phyloP scores from a whole-genome alignment of 2,888 invertebrate genomes.

The Drosophila mercatorum region DNA sequence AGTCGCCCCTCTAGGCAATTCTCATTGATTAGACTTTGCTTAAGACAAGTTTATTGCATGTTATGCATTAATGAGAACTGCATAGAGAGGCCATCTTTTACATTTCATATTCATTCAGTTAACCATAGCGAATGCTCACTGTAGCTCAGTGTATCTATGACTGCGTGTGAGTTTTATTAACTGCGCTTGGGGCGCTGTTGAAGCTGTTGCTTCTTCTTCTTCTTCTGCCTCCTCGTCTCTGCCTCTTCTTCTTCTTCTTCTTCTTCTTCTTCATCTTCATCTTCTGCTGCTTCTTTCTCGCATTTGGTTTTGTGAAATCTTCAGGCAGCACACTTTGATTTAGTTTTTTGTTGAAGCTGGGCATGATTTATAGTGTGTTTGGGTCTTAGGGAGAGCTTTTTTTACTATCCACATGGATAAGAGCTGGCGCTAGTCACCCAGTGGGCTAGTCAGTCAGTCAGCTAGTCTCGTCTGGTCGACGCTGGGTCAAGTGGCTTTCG shows the following conservation, averaged over 20 bases:
- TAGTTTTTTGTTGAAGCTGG: conserved; percentile 42
- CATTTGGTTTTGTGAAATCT: conserved; percentile 63
- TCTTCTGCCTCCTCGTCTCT: conserved; percentile 19
- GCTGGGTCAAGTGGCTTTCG: conserved; percentile 60
- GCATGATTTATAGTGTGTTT: conserved; percentile 71
- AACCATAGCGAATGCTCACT: conserved; percentile 26
- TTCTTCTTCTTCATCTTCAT: conserved; percentile 8
- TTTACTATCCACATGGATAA: conserved; percentile 5
- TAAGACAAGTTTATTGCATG: no score
- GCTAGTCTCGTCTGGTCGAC: conserved; percentile 1
- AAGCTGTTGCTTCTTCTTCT: conserved; percentile 34
- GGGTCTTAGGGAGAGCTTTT: conserved; percentile 32
- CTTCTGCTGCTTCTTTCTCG: conserved; percentile 25
- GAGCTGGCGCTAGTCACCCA: conserved; percentile 47
- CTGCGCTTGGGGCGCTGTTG: conserved; percentile 51
- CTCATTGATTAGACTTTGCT: not conserved
- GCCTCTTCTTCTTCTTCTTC: conserved; percentile 27
- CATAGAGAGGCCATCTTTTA: not conserved
- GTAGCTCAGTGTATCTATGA: conserved; percentile 34
- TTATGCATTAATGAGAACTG: not conserved
- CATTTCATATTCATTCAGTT: not conserved
- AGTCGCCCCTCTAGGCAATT: not conserved
- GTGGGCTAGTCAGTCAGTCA: not conserved
- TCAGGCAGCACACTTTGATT: conserved; percentile 70
- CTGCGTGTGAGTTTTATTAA: conserved; percentile 58